Evolutionary conservation across 2,797 vertebrate species (phyloP), one percentile per base, ranked within the genome.

Genomic region (Hyperoplus lanceolatus): DNA sequence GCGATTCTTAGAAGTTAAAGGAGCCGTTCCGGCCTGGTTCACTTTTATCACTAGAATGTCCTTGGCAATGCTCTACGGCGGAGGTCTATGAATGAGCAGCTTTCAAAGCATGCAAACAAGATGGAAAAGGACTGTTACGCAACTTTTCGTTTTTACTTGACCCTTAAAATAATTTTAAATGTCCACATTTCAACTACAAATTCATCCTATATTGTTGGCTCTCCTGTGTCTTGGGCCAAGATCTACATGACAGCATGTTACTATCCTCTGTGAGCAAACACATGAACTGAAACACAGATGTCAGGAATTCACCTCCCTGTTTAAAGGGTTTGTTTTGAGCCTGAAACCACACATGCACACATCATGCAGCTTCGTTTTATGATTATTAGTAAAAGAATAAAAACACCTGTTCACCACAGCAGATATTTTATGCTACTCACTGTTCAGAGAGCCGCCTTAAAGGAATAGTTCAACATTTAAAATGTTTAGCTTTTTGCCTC

Each of bases 41-140:
- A 45, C 51, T 92, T 90, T 90, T 85, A 92, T 91, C 80, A 81
- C 82, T 74, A 29, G 59, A 88, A 88, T 88, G 85, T 92, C 90
- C 87, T 90, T 93, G 90, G 86, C 91, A 73, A 57, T 59, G 60
- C 70, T 63, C 49, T 12, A 21, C 54, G 18, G 67, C 36, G 21
- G 70, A 89, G 76, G 55, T 74, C 70, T 41, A 11, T 43, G 63
- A 85, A 75, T 75, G 74, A 89, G 57, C 62, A 42, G 79, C 75
- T 75, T 84, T 81, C 80, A 83, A 81, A 80, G 50, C 36, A 8
- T 77, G 83, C 87, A 83, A 90, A 48, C 18, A 56, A 77, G 75
- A 76, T 72, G 85, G 90, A 90, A 92, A 89, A 85, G 76, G 29
- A 58, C 4, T n/a, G 45, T 88, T 90, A 39, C 62, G 3, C 70